These are phyloP conservation scores for Clunio marinus DNA, from an alignment of 2,888 invertebrate genomes.

Conservation along the genomic window DNA sequence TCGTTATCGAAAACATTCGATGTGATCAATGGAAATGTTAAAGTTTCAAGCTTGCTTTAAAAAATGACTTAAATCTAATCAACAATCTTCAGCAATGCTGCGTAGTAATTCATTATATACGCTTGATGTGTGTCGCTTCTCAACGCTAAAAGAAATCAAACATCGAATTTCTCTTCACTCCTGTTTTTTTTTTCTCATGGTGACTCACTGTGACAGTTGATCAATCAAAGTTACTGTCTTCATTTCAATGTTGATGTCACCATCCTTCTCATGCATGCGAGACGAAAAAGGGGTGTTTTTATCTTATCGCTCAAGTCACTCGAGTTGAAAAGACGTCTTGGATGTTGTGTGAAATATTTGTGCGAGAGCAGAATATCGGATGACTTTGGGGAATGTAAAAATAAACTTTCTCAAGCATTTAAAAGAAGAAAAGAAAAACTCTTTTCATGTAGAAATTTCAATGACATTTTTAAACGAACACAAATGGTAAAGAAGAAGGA, in stretches of 20 bases:
- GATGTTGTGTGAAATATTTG: too few species aligned
- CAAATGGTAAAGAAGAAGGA: neutral
- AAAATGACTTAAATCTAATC: neutral
- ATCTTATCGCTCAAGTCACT: slow-evolving; percentile 11
- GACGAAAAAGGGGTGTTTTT: slow-evolving; percentile 27
- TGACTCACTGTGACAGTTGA: slow-evolving; percentile 37
- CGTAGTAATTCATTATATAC: slow-evolving; percentile 34
- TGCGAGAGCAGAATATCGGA: too few species aligned
- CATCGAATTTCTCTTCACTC: slow-evolving; percentile 4
- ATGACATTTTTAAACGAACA: neutral
- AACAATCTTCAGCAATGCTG: neutral
- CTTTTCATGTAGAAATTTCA: neutral
- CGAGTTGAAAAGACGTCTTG: neutral
- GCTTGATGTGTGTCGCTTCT: slow-evolving; percentile 20
- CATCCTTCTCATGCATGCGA: neutral
- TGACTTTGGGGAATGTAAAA: too few species aligned
- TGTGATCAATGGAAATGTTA: too few species aligned
- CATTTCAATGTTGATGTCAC: neutral
- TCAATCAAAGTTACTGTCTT: slow-evolving; percentile 39
- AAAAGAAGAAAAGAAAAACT: neutral
- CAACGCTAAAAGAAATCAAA: slow-evolving; percentile 28
- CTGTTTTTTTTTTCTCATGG: neutral
- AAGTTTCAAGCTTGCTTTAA: too few species aligned
- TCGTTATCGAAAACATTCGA: too few species aligned
- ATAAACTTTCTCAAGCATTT: neutral